Conservation (phyloP, 2,888 invertebrate genomes). For the Luperina testacea region DNA sequence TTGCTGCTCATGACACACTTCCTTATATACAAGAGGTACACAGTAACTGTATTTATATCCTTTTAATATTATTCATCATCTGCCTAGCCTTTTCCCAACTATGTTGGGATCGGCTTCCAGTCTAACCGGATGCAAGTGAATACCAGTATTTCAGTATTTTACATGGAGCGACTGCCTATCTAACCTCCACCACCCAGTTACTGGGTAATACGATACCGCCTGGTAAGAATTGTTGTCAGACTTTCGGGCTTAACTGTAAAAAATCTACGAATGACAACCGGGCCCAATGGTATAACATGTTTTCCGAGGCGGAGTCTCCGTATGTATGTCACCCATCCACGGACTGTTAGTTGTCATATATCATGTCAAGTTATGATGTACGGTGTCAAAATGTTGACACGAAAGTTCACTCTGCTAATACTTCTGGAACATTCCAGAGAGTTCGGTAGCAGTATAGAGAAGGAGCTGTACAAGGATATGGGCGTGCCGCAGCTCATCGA, state of each 20-base stretch:
- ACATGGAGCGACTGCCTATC: too few species aligned
- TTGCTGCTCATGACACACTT: constrained; percentile 91
- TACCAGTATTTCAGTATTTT: too few species aligned
- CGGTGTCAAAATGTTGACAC: background rate
- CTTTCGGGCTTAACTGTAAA: background rate
- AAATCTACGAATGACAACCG: background rate
- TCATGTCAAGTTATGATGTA: too few species aligned
- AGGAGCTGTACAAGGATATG: constrained; percentile 90
- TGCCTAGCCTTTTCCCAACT: background rate
- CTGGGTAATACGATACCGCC: background rate
- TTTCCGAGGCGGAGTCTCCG: too few species aligned
- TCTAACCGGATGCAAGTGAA: background rate
- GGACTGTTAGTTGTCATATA: background rate
- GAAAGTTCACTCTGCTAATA: background rate
- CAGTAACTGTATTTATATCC: background rate
- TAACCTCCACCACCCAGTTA: background rate
- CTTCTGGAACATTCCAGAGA: constrained; percentile 74
- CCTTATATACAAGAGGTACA: constrained; percentile 91
- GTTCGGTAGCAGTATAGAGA: constrained; percentile 88
- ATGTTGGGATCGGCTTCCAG: background rate
- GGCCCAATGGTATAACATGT: background rate
- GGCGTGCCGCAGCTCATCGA: constrained; percentile 89
- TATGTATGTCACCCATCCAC: too few species aligned
- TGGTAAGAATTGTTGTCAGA: background rate
- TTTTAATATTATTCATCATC: background rate